Evolutionary conservation across 2,888 invertebrate genomes (phyloP).

Genomic region (Drosophila fungiperda): DNA sequence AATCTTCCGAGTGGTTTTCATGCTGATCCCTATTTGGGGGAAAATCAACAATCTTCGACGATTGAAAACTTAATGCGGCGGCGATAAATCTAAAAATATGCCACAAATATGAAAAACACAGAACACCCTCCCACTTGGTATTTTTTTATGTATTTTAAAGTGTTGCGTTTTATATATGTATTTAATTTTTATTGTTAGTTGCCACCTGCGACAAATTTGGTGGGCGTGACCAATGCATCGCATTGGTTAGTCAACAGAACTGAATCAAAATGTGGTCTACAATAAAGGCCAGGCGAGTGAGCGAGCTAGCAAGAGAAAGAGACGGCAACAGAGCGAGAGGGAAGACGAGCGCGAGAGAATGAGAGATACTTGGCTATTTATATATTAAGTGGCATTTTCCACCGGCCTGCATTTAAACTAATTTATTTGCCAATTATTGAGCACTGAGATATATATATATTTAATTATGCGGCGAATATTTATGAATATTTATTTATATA

Average conservation of each 20-base stretch:
- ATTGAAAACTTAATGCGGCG: constrained; percentile 45
- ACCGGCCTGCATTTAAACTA: constrained; percentile 69
- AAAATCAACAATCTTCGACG: constrained; percentile 37
- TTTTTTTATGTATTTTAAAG: constrained; percentile 80
- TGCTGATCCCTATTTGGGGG: constrained; percentile 43
- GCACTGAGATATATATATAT: constrained; percentile 76
- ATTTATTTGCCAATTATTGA: constrained; percentile 80
- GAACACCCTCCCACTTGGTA: constrained; percentile 47
- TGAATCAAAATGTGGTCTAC: constrained; percentile 38
- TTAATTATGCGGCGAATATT: constrained; percentile 66
- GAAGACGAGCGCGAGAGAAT: not conserved
- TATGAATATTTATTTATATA: constrained; percentile 1
- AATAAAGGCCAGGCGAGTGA: constrained; percentile 33
- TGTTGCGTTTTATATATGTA: constrained; percentile 47
- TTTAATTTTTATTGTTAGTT: constrained; percentile 18
- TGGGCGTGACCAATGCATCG: constrained; percentile 64
- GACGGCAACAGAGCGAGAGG: constrained; percentile 1
- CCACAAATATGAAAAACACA: constrained; percentile 18
- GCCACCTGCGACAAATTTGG: constrained; percentile 64
- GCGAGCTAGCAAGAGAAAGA: not conserved
- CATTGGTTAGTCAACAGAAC: constrained; percentile 55
- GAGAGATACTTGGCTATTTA: constrained; percentile 32
- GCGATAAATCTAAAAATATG: constrained; percentile 56
- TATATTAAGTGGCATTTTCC: constrained; percentile 64
- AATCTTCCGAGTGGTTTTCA: constrained; percentile 54